Evolutionary conservation across 2,888 invertebrate species (phyloP).

Genomic region (Anorthoa munda): DNA sequence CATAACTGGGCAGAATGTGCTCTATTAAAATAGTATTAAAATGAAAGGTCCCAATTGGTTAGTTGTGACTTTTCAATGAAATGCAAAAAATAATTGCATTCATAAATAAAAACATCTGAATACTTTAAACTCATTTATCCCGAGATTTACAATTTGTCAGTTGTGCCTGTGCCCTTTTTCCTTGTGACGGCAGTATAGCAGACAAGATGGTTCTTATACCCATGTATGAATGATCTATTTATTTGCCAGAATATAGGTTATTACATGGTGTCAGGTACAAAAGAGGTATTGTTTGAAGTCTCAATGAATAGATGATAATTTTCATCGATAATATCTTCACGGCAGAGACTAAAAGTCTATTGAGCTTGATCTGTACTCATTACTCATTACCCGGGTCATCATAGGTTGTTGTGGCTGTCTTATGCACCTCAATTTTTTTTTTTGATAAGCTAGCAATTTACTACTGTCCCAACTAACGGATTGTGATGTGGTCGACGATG

Average conservation of each 20-base stretch:
- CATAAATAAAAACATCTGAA: too few relatives aligned
- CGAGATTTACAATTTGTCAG: too few relatives aligned
- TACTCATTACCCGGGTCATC: neutral
- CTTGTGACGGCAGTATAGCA: neutral
- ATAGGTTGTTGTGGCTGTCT: neutral
- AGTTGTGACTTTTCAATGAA: too few relatives aligned
- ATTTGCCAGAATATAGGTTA: neutral
- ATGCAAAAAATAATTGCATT: too few relatives aligned
- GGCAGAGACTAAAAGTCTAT: neutral
- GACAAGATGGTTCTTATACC: constrained; percentile 26
- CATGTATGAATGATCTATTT: neutral
- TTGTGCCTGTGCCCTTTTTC: too few relatives aligned
- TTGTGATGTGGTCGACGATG: neutral
- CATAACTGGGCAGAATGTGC: too few relatives aligned
- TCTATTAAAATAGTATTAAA: too few relatives aligned
- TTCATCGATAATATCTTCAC: neutral
- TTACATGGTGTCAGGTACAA: constrained; percentile 6
- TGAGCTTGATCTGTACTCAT: neutral
- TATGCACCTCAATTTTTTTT: neutral
- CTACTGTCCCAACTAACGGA: neutral
- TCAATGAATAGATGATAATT: neutral
- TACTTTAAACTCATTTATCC: too few relatives aligned
- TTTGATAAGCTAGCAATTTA: neutral
- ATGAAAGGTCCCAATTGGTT: too few relatives aligned
- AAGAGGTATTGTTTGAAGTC: constrained; percentile 13